Conservation (phyloP, 2,113 vertebrate genomes). For the Salvelinus fontinalis region DNA sequence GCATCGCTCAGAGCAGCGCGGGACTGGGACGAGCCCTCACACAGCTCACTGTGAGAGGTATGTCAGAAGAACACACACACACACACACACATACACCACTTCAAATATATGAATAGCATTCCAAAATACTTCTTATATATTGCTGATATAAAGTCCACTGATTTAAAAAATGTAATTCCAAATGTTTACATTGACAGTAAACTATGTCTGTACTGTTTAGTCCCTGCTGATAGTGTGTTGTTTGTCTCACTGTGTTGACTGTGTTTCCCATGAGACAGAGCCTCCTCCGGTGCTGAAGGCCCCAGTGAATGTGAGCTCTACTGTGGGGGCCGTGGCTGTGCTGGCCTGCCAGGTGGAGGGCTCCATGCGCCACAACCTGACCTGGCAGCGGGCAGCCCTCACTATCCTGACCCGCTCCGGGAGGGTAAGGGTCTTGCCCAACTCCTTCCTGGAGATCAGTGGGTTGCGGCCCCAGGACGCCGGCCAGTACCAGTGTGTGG, state of each 20-base stretch:
- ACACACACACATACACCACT: neutral
- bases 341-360: conserved; percentile 80
- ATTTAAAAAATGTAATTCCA: conserved; percentile 33
- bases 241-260: conserved; percentile 17
- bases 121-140: neutral
- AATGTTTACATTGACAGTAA: conserved; percentile 50
- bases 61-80: conserved; percentile 15
- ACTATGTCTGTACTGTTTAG: conserved; percentile 45
- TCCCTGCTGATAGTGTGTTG: conserved; percentile 28
- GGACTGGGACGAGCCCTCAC: conserved; percentile 77
- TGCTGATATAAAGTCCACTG: conserved; percentile 1
- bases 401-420: conserved; percentile 28
- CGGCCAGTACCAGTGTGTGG: conserved; percentile 81
- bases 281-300: conserved; percentile 77
- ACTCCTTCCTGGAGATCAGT: conserved; percentile 79
- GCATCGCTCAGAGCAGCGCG: conserved; percentile 75
- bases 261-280: conserved; percentile 65
- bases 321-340: conserved; percentile 72
- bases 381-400: conserved; percentile 78
- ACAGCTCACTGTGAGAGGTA: conserved; percentile 83
- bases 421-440: conserved; percentile 68
- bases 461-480: conserved; percentile 63
- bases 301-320: conserved; percentile 77
- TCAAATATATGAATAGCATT: neutral
- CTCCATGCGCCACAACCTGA: conserved; percentile 82